phyloP scores from a whole-genome alignment of 2,797 vertebrate genomes.

The Sebastes nivosus region DNA sequence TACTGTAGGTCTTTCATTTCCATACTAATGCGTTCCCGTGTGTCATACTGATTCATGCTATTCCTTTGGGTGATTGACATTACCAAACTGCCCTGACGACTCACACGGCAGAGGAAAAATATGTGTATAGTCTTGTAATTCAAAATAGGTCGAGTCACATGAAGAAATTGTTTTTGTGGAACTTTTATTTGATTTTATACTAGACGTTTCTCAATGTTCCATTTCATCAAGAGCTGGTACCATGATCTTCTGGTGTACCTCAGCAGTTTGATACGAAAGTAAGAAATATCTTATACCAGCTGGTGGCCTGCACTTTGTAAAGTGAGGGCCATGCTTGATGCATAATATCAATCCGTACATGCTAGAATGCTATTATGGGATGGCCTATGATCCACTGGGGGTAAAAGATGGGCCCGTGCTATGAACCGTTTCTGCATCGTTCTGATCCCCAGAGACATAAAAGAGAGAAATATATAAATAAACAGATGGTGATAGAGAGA shows the following conservation, averaged over 20 bases:
- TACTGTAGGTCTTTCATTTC: constrained; percentile 48
- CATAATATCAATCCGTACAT: not conserved
- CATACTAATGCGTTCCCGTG: constrained; percentile 42
- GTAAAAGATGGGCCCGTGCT: not conserved
- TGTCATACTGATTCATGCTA: constrained; percentile 18
- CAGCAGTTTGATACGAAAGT: not conserved
- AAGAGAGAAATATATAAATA: not conserved
- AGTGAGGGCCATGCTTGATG: not conserved
- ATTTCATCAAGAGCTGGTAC: not conserved
- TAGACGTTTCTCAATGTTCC: not conserved
- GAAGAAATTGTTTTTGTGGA: not conserved
- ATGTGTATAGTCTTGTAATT: not conserved
- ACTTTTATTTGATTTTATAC: not conserved
- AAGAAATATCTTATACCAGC: not conserved
- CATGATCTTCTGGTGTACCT: not conserved
- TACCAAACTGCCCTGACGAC: constrained; percentile 10
- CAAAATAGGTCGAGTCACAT: constrained; percentile 2
- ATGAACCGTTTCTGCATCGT: not conserved
- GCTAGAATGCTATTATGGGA: not conserved
- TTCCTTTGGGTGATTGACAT: constrained; percentile 29
- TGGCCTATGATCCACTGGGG: not conserved
- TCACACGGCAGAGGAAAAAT: not conserved
- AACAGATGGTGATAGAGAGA: not conserved
- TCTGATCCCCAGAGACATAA: not conserved
- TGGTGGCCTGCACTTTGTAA: not conserved